These are phyloP conservation scores for Anticlea derivata DNA, from an alignment of 2,888 invertebrate species.

Conservation along the genomic window DNA sequence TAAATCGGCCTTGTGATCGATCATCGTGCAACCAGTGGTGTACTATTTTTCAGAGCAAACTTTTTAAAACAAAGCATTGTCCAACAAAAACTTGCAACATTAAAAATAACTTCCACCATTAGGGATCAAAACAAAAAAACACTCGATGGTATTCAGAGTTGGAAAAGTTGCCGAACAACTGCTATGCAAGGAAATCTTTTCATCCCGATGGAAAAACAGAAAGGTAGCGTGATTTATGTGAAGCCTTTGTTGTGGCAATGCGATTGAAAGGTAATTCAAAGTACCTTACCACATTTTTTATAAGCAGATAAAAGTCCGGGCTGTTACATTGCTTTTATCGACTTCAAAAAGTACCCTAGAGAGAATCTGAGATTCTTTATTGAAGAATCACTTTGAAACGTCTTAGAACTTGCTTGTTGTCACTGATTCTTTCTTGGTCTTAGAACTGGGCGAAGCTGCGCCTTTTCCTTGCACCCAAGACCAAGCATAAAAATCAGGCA, in stretches of 20 bases:
- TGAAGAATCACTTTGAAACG: no score
- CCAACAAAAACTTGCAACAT: constrained; percentile 21
- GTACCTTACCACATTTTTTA: constrained; percentile 42
- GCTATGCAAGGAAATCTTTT: constrained; percentile 67
- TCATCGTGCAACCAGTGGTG: not conserved
- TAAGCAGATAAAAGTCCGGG: constrained; percentile 13
- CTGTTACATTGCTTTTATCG: no score
- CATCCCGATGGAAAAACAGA: constrained; percentile 55
- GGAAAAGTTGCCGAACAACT: constrained; percentile 56
- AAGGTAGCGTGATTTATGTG: constrained; percentile 68
- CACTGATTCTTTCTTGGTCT: no score
- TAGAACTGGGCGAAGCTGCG: no score
- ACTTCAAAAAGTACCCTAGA: not conserved
- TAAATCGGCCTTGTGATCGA: no score
- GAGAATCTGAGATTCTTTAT: no score
- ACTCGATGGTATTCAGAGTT: constrained; percentile 54
- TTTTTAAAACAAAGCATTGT: constrained; percentile 4
- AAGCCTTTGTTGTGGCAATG: constrained; percentile 61
- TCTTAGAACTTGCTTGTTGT: no score
- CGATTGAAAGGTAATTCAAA: constrained; percentile 51
- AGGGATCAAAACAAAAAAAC: constrained; percentile 47
- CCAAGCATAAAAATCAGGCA: no score
- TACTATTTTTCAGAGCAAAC: not conserved
- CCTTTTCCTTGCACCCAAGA: no score
- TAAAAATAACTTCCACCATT: constrained; percentile 35